Percentiles rank a stretch among this genome's conserved stretches.
Conservation (phyloP, 2,113 vertebrate genomes). For the Eptesicus fuscus region DNA sequence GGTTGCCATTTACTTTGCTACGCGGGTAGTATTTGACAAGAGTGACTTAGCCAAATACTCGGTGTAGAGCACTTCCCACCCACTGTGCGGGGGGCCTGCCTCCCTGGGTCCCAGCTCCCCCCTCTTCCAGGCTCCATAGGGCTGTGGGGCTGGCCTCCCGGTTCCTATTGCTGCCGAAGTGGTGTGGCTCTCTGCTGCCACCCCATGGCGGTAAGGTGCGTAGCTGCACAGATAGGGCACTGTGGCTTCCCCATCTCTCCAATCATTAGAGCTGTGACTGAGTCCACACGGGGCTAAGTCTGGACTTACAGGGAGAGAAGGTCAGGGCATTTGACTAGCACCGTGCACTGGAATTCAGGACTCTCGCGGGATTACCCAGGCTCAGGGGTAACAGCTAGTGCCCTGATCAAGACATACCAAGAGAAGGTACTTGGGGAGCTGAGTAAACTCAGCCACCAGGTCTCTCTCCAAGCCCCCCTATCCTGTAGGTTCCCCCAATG, state of each 20-base stretch:
- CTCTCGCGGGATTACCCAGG: neutral
- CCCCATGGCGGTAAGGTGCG: neutral
- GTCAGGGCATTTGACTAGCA: neutral
- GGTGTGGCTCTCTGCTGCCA: conserved; percentile 46
- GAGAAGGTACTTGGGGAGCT: neutral
- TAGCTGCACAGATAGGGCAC: neutral
- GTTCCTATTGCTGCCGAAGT: neutral
- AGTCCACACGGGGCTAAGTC: neutral
- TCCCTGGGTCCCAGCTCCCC: neutral
- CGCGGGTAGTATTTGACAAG: conserved; percentile 86
- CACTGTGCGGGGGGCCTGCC: neutral
- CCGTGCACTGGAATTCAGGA: conserved; percentile 35
- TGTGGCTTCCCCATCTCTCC: too few species aligned
- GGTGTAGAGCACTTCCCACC: conserved; percentile 32
- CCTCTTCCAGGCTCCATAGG: neutral
- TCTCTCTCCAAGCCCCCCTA: neutral
- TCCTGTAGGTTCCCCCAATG: neutral
- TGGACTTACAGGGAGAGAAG: neutral
- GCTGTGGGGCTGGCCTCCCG: neutral
- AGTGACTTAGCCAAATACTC: conserved; percentile 82
- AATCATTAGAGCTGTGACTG: neutral
- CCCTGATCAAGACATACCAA: neutral
- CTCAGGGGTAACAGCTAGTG: neutral
- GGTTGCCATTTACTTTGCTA: conserved; percentile 88
- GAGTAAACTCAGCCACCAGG: neutral